Evolutionary conservation across 1,140 invertebrate genomes (phyloP).

Genomic region (Hestina assimilis): DNA sequence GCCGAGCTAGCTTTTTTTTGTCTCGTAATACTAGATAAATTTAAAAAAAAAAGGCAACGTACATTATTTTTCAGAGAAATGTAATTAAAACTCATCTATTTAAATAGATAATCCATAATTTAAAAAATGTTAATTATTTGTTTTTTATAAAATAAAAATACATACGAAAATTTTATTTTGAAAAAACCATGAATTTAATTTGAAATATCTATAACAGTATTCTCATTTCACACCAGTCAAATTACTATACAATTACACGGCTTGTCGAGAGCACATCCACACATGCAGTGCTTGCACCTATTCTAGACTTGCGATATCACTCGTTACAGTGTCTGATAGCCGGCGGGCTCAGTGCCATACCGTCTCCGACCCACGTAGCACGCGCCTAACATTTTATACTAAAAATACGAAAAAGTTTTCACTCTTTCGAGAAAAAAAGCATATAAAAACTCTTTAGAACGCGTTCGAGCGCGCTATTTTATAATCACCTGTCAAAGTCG

Average conservation of each 20-base stretch:
- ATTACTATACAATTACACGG: slow-evolving; percentile 14
- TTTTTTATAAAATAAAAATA: no score
- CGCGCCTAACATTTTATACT: slow-evolving; percentile 40
- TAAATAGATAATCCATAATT: no score
- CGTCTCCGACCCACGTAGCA: slow-evolving; percentile 52
- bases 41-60: no score
- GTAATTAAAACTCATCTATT: no score
- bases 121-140: no score
- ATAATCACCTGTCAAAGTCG: slow-evolving; percentile 1
- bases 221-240: neutral
- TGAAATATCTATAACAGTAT: no score
- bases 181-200: no score
- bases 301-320: slow-evolving; percentile 62
- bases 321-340: slow-evolving; percentile 58
- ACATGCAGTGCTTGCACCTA: slow-evolving; percentile 36
- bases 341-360: slow-evolving; percentile 55
- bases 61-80: no score
- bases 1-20: no score
- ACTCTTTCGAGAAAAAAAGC: slow-evolving; percentile 6
- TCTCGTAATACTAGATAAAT: no score
- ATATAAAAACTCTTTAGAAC: slow-evolving; percentile 6
- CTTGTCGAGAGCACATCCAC: slow-evolving; percentile 4
- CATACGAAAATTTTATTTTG: no score
- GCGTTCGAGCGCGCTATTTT: slow-evolving; percentile 6
- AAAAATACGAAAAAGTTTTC: slow-evolving; percentile 44